A percentile compares a stretch with the other conserved stretches of the same genome.
phyloP scores from a whole-genome alignment of 2,113 vertebrate species.

The Mobula birostris region DNA sequence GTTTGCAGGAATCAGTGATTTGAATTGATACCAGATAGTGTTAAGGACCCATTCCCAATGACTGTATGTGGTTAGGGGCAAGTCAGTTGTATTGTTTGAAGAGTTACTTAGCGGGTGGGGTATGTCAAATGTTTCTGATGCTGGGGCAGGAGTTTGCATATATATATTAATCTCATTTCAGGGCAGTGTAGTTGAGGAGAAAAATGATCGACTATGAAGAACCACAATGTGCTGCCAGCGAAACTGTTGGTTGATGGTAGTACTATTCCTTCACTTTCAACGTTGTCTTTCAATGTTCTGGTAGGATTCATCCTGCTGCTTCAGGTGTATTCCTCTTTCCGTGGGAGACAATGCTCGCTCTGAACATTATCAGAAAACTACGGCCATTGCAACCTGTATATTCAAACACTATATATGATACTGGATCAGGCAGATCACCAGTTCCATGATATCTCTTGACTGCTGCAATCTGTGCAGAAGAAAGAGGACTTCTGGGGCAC shows the following conservation, averaged over 20 bases:
- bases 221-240: neutral
- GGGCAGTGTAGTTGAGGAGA: neutral
- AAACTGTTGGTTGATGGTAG: neutral
- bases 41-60: neutral
- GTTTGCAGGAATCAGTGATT: neutral
- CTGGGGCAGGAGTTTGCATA: neutral
- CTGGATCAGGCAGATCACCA: neutral
- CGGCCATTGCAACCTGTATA: too few relatives aligned
- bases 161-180: neutral
- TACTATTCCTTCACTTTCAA: neutral
- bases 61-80: neutral
- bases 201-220: neutral
- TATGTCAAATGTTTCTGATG: neutral
- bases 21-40: neutral
- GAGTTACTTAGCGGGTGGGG: neutral
- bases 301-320: neutral
- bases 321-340: neutral
- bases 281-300: neutral
- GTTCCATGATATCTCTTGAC: neutral
- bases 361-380: neutral
- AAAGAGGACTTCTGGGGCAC: neutral
- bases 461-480: neutral
- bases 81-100: neutral
- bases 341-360: neutral
- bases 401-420: too few relatives aligned